phyloP scores from a whole-genome alignment of 2,113 vertebrate species.

The Craseonycteris thonglongyai region DNA sequence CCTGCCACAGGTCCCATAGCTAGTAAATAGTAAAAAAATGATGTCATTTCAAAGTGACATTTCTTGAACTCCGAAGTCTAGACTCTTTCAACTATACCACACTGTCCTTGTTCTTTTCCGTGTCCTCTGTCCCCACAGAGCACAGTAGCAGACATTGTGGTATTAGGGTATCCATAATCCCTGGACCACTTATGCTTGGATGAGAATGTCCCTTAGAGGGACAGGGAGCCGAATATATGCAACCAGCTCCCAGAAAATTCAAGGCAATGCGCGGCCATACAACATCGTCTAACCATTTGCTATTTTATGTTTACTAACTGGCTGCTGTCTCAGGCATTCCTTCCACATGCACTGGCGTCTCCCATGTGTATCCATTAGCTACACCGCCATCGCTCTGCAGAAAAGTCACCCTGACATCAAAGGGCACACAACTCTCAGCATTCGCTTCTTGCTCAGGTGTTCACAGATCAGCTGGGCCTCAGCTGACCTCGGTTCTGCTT shows the following conservation, averaged over 20 bases:
- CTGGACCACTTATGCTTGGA: background rate
- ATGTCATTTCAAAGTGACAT: background rate
- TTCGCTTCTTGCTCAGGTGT: background rate
- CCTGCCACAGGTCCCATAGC: background rate
- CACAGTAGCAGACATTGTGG: background rate
- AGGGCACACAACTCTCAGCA: background rate
- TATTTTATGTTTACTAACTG: background rate
- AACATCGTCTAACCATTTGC: background rate
- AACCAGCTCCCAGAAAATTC: background rate
- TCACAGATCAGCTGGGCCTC: background rate
- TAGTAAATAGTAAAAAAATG: background rate
- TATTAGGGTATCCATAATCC: background rate
- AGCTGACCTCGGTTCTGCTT: background rate
- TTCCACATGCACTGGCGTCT: background rate
- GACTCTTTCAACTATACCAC: background rate
- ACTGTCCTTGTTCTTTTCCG: background rate
- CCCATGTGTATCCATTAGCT: background rate
- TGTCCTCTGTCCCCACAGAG: background rate
- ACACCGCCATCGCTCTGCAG: background rate
- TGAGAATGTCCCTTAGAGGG: background rate
- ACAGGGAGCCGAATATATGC: background rate
- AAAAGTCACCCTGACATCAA: background rate
- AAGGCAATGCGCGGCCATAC: background rate
- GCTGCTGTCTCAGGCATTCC: background rate
- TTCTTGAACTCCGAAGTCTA: background rate